phyloP scores from a whole-genome alignment of 2,888 invertebrate genomes.

The Eledona agricola region DNA sequence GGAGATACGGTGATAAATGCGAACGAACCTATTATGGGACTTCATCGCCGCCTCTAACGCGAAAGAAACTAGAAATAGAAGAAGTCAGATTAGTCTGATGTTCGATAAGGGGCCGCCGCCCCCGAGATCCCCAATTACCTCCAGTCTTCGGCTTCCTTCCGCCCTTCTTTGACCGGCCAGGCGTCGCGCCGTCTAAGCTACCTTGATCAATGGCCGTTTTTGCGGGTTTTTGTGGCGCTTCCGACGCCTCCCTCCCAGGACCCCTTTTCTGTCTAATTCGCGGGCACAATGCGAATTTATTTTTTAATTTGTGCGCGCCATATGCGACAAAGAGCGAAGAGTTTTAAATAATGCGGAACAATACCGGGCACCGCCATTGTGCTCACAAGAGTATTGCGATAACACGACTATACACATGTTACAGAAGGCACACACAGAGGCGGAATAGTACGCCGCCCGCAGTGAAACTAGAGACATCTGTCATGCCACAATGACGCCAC shows the following conservation, averaged over 20 bases:
- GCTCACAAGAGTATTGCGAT: slow-evolving; percentile 34
- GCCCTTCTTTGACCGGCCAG: slow-evolving; percentile 48
- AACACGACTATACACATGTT: slow-evolving; percentile 38
- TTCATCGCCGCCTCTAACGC: slow-evolving; percentile 56
- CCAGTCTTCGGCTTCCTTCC: slow-evolving; percentile 48
- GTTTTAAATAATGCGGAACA: slow-evolving; percentile 39
- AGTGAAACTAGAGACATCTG: slow-evolving; percentile 49
- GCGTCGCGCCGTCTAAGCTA: slow-evolving; percentile 47
- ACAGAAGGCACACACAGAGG: slow-evolving; percentile 19
- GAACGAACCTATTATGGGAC: slow-evolving; percentile 56
- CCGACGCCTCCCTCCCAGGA: slow-evolving; percentile 23
- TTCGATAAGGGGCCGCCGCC: slow-evolving; percentile 53
- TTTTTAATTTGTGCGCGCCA: slow-evolving; percentile 36
- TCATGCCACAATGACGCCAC: slow-evolving; percentile 44
- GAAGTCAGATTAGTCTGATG: slow-evolving; percentile 59
- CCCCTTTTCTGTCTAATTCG: not conserved
- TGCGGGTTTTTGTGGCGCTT: slow-evolving; percentile 49
- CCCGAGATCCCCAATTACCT: slow-evolving; percentile 51
- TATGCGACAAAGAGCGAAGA: slow-evolving; percentile 31
- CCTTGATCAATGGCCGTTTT: slow-evolving; percentile 51
- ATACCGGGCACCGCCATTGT: slow-evolving; percentile 32
- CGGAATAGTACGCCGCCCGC: slow-evolving; percentile 33
- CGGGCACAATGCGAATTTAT: slow-evolving; percentile 33
- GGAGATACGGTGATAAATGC: slow-evolving; percentile 59
- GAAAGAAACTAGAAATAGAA: slow-evolving; percentile 58